Evolutionary conservation across 2,113 vertebrate genomes (phyloP).

Genomic region (Chrysemys picta): DNA sequence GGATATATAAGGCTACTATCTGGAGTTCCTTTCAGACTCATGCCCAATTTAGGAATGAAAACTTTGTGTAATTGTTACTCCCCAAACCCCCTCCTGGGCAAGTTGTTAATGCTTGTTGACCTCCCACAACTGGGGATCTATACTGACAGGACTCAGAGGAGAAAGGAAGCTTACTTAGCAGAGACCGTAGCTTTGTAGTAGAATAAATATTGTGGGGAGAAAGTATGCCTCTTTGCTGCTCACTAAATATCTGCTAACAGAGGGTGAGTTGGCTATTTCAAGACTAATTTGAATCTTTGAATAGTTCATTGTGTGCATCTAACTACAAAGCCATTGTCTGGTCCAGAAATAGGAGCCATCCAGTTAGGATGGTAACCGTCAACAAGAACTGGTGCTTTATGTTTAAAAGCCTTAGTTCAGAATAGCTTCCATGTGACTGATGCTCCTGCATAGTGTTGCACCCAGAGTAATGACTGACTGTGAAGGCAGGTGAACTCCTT

Average conservation of each 20-base stretch:
- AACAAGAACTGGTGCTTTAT: conserved; percentile 33
- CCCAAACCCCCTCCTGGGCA: background rate
- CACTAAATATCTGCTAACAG: conserved; percentile 50
- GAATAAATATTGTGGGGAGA: conserved; percentile 20
- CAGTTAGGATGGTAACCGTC: conserved; percentile 57
- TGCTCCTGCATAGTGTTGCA: conserved; percentile 33
- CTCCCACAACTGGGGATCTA: background rate
- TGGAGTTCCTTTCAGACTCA: background rate
- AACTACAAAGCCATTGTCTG: conserved; percentile 53
- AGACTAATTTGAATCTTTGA: conserved; percentile 64
- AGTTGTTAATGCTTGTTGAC: background rate
- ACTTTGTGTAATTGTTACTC: background rate
- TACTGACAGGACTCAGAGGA: conserved; percentile 11
- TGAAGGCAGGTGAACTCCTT: no score
- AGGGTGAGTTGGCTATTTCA: conserved; percentile 51
- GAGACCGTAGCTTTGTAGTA: background rate
- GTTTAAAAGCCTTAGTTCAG: conserved; percentile 50
- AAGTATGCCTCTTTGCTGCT: conserved; percentile 28
- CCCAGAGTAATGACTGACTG: background rate
- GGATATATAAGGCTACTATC: no score
- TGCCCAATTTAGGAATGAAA: background rate
- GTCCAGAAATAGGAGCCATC: conserved; percentile 61
- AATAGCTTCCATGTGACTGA: conserved; percentile 23
- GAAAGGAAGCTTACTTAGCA: conserved; percentile 7
- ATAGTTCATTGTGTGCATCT: conserved; percentile 56